Base-by-base conservation (phyloP, 2,113 vertebrate genomes). In the Acrocephalus arundinaceus region DNA sequence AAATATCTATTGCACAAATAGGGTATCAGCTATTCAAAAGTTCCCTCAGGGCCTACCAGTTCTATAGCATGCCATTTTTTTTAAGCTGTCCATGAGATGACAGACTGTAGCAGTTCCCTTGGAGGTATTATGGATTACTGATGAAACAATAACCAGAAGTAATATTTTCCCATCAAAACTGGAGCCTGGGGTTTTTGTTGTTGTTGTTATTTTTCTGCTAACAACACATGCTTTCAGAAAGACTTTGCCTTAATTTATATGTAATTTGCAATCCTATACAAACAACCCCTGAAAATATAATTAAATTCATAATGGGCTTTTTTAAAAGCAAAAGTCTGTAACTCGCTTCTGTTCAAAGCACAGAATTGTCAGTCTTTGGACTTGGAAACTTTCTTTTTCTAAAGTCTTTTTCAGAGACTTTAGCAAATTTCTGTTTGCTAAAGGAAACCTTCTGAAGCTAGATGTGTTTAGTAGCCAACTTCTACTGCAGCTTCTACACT, bases 1-100 rank as follows among this genome's bases (percentile, higher is more conserved):
- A 97, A 96, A 95, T 96, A 97, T 97, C 96, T 97, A 96, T 96
- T 95, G 95, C 94, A 96, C 96, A 97, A 97, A 96, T 90, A 96
- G 94, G 89, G 95, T 92, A 97, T 95, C 92, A 96, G 93, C 90
- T 90, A 97, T 94, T 97, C 94, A 91, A 55, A 97, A 96, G 95
- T 97, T 96, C 96, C 97, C 96, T 90, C 95, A 95, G 95, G 97
- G 94, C 70, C 94, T 73, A 91, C 89, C 65, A 88, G 94, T 94
- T 95, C 96, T 92, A 94, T 67, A 96, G 90, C 91, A 94, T 81
- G 70, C 84, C 88, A 82, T 95, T 96, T 96, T 96, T 91, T 95
- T 93, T 90, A 92, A 97, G 97, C 94, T 96, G 88, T 79, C 96
- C 85, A 31, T 58, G 79, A 97, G 96, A 97, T 94, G 96, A 97